Percentiles rank a stretch among this genome's conserved stretches.
Evolutionary conservation across 2,113 vertebrate species (phyloP).

Genomic region (Nerophis lumbriciformis): DNA sequence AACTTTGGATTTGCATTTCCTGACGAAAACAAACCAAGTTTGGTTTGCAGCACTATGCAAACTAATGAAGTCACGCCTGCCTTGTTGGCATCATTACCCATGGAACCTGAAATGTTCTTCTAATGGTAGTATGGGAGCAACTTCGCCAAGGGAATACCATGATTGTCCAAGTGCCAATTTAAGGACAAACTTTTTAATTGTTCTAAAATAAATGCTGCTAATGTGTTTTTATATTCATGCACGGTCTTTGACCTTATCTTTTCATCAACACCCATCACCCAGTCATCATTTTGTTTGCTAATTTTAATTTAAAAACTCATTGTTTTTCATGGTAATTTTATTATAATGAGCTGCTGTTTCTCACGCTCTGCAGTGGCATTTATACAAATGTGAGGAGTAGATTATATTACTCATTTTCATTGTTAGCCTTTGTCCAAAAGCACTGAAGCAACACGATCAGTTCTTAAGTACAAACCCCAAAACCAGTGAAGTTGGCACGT

Average conservation of each 20-base stretch:
- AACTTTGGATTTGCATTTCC: slow-evolving; percentile 37
- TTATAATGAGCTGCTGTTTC: slow-evolving; percentile 7
- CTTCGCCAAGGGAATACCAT: slow-evolving; percentile 2
- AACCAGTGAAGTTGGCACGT: too few species aligned
- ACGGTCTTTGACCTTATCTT: neutral
- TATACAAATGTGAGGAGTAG: neutral
- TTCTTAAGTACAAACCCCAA: neutral
- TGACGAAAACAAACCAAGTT: slow-evolving; percentile 23
- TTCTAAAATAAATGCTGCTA: neutral
- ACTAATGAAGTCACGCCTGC: slow-evolving; percentile 53
- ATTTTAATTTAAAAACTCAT: neutral
- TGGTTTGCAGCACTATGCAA: slow-evolving; percentile 29
- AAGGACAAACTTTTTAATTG: slow-evolving; percentile 3
- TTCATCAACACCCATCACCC: slow-evolving; percentile 1
- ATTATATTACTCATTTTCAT: neutral
- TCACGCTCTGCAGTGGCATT: slow-evolving; percentile 7
- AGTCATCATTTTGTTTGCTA: neutral
- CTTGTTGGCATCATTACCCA: slow-evolving; percentile 56
- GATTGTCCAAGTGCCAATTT: neutral
- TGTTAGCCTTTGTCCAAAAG: neutral
- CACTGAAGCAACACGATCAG: neutral
- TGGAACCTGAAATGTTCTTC: slow-evolving; percentile 35
- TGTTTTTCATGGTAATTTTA: slow-evolving; percentile 4
- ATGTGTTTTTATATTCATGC: neutral
- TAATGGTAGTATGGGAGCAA: slow-evolving; percentile 42